Conservation (phyloP, 2,888 invertebrate genomes). For the Noctua janthe region DNA sequence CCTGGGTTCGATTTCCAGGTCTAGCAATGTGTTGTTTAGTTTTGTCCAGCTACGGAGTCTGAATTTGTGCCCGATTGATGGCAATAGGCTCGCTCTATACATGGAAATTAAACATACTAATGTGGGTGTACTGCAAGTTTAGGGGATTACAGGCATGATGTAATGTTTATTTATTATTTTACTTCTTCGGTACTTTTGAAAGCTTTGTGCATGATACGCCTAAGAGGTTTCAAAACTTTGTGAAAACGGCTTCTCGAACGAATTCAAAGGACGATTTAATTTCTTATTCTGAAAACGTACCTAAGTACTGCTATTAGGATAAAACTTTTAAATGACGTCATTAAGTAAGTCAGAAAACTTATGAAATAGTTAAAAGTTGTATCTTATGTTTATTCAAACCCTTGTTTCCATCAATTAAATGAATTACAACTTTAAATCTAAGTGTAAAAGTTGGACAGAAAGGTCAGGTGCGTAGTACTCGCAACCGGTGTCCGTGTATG, state of each 20-base stretch:
- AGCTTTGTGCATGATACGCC: background rate
- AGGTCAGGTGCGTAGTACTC: no score
- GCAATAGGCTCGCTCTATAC: background rate
- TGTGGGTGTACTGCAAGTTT: background rate
- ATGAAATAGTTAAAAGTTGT: slow-evolving; percentile 17
- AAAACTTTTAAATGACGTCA: slow-evolving; percentile 26
- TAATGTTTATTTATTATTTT: background rate
- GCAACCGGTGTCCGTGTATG: no score
- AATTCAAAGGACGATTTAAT: slow-evolving; percentile 23
- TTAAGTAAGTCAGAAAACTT: slow-evolving; percentile 16
- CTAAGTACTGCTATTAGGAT: slow-evolving; percentile 12
- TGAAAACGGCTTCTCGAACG: background rate
- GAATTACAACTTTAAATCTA: background rate
- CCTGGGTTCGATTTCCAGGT: background rate
- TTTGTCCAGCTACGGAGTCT: background rate
- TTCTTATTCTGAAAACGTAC: slow-evolving; percentile 27
- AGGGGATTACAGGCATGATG: background rate
- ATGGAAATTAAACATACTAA: background rate
- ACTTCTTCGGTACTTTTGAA: background rate
- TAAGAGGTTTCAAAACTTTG: slow-evolving; percentile 24
- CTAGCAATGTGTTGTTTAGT: background rate
- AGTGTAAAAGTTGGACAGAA: no score
- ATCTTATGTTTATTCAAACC: background rate
- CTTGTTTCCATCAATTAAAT: background rate
- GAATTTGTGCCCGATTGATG: background rate